Evolutionary conservation across 2,113 vertebrate genomes (phyloP).

Genomic region (Lepus timidus): DNA sequence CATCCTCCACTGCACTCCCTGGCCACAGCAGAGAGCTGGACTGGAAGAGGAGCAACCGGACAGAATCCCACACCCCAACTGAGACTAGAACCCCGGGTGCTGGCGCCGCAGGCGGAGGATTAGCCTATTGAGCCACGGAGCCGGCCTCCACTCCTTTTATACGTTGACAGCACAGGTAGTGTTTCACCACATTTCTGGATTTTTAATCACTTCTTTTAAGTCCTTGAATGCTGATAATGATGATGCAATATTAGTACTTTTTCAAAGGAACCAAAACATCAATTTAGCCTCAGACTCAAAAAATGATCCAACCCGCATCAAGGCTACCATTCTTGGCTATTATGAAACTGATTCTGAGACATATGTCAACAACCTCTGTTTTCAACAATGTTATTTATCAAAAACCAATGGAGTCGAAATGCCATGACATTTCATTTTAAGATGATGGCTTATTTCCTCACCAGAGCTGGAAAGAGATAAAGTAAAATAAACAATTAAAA

Average conservation of each 20-base stretch:
- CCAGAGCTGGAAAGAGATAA: slow-evolving; percentile 80
- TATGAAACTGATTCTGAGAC: background rate
- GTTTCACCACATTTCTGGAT: background rate
- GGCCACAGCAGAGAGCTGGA: too few relatives aligned
- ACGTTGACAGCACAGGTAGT: background rate
- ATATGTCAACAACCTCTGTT: slow-evolving; percentile 74
- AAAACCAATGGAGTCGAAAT: slow-evolving; percentile 72
- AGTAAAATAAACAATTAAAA: slow-evolving; percentile 38
- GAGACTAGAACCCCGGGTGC: too few relatives aligned
- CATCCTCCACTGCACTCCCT: too few relatives aligned
- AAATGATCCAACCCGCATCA: slow-evolving; percentile 62
- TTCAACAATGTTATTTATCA: slow-evolving; percentile 76
- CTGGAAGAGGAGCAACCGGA: too few relatives aligned
- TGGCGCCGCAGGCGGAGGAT: too few relatives aligned
- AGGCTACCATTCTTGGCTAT: slow-evolving; percentile 64
- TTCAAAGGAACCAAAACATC: slow-evolving; percentile 50
- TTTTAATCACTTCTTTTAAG: slow-evolving; percentile 51
- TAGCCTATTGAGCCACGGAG: too few relatives aligned
- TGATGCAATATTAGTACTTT: background rate
- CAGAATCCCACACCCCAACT: too few relatives aligned
- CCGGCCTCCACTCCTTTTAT: background rate
- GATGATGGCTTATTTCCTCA: slow-evolving; percentile 79
- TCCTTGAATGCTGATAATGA: background rate
- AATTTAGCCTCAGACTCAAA: slow-evolving; percentile 68
- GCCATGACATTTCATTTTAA: slow-evolving; percentile 80